phyloP scores from a whole-genome alignment of 1,140 invertebrate genomes.

The Drosophila seguyi region DNA sequence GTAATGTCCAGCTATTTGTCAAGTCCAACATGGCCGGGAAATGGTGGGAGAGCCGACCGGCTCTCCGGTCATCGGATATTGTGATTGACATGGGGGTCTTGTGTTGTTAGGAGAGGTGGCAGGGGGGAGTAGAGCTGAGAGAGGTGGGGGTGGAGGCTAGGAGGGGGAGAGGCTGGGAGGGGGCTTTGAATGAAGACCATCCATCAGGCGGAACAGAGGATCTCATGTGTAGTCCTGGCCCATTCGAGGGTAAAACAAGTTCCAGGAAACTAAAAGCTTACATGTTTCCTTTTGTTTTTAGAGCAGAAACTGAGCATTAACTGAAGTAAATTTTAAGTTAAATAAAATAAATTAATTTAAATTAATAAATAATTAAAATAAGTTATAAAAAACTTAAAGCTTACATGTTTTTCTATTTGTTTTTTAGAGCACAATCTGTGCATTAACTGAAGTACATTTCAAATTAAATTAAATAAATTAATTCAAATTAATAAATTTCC shows the following conservation, averaged over 20 bases:
- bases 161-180: no score
- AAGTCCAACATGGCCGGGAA: conserved; percentile 18
- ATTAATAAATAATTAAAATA: no score
- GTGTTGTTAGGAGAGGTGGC: conserved; percentile 10
- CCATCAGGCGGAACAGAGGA: conserved; percentile 11
- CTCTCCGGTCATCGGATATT: conserved; percentile 18
- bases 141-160: no score
- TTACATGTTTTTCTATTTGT: no score
- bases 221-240: not conserved
- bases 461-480: no score
- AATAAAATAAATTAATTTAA: no score
- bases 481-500: no score
- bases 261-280: not conserved
- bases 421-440: no score
- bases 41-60: not conserved
- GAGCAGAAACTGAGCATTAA: not conserved
- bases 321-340: not conserved
- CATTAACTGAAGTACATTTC: no score
- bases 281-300: not conserved
- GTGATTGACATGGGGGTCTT: conserved; percentile 28
- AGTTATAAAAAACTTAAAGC: no score
- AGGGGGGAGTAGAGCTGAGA: no score
- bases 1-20: conserved; percentile 72
- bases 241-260: conserved; percentile 4
- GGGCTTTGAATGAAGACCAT: conserved; percentile 1